Evolutionary conservation across 2,888 invertebrate species (phyloP), one percentile per base, ranked within the genome.

Genomic region (Allophyes oxyacanthae): DNA sequence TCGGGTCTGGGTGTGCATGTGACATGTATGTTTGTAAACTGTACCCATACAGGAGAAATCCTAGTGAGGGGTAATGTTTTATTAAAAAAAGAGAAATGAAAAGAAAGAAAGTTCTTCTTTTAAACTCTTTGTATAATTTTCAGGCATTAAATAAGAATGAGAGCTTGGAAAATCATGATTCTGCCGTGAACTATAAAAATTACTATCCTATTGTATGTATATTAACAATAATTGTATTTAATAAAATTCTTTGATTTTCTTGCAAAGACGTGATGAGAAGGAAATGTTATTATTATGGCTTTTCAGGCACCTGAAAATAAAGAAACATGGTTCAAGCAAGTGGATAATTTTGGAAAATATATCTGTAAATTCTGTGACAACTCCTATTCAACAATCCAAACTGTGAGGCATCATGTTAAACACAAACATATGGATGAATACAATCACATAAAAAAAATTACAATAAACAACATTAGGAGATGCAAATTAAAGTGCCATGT

Each of bases 291-390:
- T 11, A n/a, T 14, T 20, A 4, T 20, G 0, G 13, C 15, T 30
- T 72, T 61, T 14, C 54, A 74, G 75, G 45, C 32, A 11, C 1
- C n/a, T 10, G 34, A 50, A 46, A 32, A 33, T 2, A 48, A 50
- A 25, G 49, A 42, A 11, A 49, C 36, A 7, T 72, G 72, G 72
- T 58, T 49, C 37, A 60, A 72, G 6, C 20, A 9, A 11, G 28
- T 60, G 1, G 43, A 64, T 9, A 11, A 43, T 8, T 6, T 30
- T 0, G 64, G 57, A 34, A 64, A 50, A 53, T 75, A 53, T 30
- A 5, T 55, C 0, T 73, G 72, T 33, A 62, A 62, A 41, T 72
- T 57, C 8, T 88, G 88, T 54, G 71, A 83, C 7, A 64, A 72
- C 1, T 65, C 72, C 6, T 88, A 87, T 52, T 70, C 54, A 9